A percentile compares a stretch with the other conserved stretches of the same genome.
Evolutionary conservation across 2,888 invertebrate species (phyloP).

Genomic region (Protodeltote pygarga): DNA sequence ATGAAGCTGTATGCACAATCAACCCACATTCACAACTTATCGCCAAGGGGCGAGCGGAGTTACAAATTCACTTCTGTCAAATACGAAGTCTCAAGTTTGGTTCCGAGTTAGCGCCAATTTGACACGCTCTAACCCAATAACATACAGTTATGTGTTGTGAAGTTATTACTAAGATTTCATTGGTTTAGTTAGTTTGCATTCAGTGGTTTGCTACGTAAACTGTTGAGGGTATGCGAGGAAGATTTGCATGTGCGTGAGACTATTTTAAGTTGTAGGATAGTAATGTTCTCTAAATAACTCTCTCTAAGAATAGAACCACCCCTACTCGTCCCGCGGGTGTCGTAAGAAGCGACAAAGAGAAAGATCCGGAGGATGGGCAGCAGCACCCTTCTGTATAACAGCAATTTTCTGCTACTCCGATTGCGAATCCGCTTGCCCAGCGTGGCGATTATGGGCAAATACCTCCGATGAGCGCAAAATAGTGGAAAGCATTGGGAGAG

Average conservation of each 20-base stretch:
- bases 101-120: constrained; percentile 62
- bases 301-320: no score
- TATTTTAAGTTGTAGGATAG: no score
- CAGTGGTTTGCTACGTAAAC: constrained; percentile 35
- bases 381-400: no score
- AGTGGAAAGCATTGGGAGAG: no score
- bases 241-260: not conserved
- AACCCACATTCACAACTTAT: constrained; percentile 72
- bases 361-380: no score
- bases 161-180: constrained; percentile 51
- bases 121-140: constrained; percentile 74
- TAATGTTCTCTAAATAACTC: no score
- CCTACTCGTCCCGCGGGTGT: no score
- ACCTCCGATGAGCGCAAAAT: no score
- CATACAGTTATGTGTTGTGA: constrained; percentile 45
- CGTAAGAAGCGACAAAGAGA: no score
- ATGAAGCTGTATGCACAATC: constrained; percentile 68
- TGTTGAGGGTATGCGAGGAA: constrained; percentile 2
- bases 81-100: constrained; percentile 63
- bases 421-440: no score
- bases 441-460: no score
- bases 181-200: constrained; percentile 35
- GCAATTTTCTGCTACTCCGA: no score
- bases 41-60: constrained; percentile 63
- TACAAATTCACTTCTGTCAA: constrained; percentile 68